Percentiles rank a stretch among this genome's conserved stretches.
These are phyloP conservation scores for Blennius ocellaris DNA, from an alignment of 2,113 vertebrate genomes.

Conservation along the genomic window DNA sequence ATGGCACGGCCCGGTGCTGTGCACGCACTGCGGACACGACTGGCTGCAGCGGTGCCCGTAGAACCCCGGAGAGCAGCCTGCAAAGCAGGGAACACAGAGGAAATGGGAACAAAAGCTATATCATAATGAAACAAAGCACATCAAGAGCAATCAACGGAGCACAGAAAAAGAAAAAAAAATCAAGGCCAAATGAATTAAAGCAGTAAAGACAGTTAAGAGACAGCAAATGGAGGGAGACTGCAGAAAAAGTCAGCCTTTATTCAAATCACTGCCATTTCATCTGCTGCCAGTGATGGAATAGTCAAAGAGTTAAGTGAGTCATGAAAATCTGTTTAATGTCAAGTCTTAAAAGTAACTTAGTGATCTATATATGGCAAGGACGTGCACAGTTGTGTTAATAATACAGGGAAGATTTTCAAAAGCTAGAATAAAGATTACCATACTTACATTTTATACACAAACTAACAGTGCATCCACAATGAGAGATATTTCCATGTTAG, in stretches of 20 bases:
- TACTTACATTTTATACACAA: conserved; percentile 21
- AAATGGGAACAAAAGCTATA: conserved; percentile 53
- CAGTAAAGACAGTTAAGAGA: conserved; percentile 38
- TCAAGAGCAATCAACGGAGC: conserved; percentile 56
- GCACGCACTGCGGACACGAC: conserved; percentile 93
- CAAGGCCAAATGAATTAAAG: conserved; percentile 48
- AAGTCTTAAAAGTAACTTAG: conserved; percentile 34
- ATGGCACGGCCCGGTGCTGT: conserved; percentile 93
- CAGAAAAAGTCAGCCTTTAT: conserved; percentile 54
- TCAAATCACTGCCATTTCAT: conserved; percentile 57
- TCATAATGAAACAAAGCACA: conserved; percentile 56
- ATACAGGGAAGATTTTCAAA: conserved; percentile 24
- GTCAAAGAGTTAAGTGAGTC: conserved; percentile 50
- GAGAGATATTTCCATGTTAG: conserved; percentile 26
- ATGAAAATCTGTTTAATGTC: conserved; percentile 55
- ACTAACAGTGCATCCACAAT: conserved; percentile 15
- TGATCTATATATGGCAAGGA: conserved; percentile 55
- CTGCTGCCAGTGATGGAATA: conserved; percentile 39
- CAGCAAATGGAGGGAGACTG: conserved; percentile 40
- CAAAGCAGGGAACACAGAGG: conserved; percentile 31
- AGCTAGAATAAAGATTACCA: conserved; percentile 23
- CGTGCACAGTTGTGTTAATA: conserved; percentile 33
- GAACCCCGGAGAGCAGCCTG: conserved; percentile 94
- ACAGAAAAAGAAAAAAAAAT: conserved; percentile 40
- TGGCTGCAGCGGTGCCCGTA: conserved; percentile 94